These are phyloP conservation scores for Todiramphus chloris DNA, from an alignment of 2,113 vertebrate genomes.

Conservation along the genomic window DNA sequence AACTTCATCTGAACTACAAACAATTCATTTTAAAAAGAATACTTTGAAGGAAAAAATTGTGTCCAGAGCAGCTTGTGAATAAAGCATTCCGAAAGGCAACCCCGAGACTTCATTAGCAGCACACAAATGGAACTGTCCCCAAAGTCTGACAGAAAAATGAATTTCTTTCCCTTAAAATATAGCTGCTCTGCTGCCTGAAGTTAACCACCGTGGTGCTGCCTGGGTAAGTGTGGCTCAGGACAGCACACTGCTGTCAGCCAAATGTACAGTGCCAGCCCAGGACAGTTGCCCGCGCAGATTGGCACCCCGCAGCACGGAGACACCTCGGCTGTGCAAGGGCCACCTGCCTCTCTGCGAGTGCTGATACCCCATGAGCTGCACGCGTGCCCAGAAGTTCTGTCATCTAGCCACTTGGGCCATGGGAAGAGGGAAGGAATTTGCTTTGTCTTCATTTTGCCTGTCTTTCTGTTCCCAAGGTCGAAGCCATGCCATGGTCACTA, in stretches of 20 bases:
- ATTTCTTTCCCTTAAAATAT: neutral
- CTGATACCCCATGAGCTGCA: no score
- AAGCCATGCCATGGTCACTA: neutral
- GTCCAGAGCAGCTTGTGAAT: constrained; percentile 57
- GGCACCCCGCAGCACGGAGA: neutral
- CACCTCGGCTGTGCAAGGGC: neutral
- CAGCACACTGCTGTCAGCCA: neutral
- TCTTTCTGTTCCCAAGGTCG: neutral
- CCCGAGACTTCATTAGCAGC: constrained; percentile 42
- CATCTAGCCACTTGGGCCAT: neutral
- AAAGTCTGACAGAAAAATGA: neutral
- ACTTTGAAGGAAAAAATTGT: constrained; percentile 60
- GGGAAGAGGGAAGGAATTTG: neutral
- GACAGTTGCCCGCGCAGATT: neutral
- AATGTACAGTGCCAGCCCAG: neutral
- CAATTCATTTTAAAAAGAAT: neutral
- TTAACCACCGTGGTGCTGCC: neutral
- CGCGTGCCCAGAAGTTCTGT: neutral
- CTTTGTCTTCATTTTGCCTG: neutral
- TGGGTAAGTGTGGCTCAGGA: fast-evolving
- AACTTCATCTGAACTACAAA: constrained; percentile 45
- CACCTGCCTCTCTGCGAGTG: neutral
- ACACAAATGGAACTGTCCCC: constrained; percentile 39
- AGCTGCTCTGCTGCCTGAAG: neutral
- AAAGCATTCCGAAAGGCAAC: constrained; percentile 51